phyloP scores from a whole-genome alignment of 53 echinoderm and acorn worm genomes.

The Hippasteria phrygiana region DNA sequence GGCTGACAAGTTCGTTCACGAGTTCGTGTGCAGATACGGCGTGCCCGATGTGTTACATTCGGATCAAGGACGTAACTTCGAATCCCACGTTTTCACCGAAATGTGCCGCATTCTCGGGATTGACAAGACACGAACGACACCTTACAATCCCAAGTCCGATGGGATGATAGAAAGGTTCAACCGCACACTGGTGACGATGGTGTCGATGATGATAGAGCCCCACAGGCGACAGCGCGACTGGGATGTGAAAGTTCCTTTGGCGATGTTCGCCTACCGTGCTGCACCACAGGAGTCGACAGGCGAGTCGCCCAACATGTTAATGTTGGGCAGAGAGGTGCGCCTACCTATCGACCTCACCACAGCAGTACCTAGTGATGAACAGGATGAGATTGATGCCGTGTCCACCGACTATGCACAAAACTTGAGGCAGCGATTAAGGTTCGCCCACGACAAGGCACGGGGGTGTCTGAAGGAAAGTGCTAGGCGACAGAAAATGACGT shows the following conservation, averaged over 20 bases:
- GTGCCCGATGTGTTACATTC: slow-evolving; percentile 59
- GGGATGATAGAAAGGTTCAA: slow-evolving; percentile 61
- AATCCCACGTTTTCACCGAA: slow-evolving; percentile 44
- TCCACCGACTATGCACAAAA: no score
- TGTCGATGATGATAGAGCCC: slow-evolving; percentile 16
- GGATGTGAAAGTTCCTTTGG: background rate
- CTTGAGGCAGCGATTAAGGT: background rate
- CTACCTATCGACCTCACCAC: background rate
- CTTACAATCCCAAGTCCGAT: slow-evolving; percentile 44
- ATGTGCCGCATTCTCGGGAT: slow-evolving; percentile 17
- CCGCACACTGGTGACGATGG: slow-evolving; percentile 33
- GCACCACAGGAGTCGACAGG: slow-evolving; percentile 20
- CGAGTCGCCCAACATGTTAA: slow-evolving; percentile 15
- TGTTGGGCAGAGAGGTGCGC: background rate
- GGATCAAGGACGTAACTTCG: slow-evolving; percentile 68
- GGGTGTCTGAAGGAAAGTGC: background rate
- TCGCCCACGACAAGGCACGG: background rate
- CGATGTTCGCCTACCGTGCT: background rate
- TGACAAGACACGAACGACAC: slow-evolving; percentile 20
- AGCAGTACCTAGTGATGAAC: background rate
- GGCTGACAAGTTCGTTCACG: slow-evolving; percentile 20
- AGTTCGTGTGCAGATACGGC: slow-evolving; percentile 67
- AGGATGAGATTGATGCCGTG: background rate
- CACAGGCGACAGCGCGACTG: slow-evolving; percentile 6
- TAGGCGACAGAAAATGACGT: background rate